Base-by-base conservation (phyloP, 2,888 invertebrate genomes). In the Eulithis testata region DNA sequence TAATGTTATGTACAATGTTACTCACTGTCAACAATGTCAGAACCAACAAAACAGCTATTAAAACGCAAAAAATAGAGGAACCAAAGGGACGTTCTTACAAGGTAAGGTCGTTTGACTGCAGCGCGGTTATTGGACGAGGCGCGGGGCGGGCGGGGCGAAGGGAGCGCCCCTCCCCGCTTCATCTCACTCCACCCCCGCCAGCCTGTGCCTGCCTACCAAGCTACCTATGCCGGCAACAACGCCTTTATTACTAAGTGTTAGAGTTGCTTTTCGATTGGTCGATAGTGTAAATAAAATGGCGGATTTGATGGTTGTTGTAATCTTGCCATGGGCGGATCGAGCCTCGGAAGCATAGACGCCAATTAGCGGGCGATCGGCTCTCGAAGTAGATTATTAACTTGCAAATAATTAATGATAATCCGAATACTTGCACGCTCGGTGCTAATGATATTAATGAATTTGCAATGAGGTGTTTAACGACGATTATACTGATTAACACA, bases 281-380 rank as follows among this genome's bases (percentile, higher is more conserved):
- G 64, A 73, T 60, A 65, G 77, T 80, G 79, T 11, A 71, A 69
- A 68, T 75, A 79, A 75, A 69, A 76, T 90, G 84, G 89, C 73
- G 76, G 76, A 71, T 76, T 79, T 81, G 85, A 89, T 89, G 89
- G 89, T 86, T 83, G 89, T 86, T 83, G 83, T 89, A 89, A 90
- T 89, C 86, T 85, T 82, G 87, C 89, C 91, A 92, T 92, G 91
- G 92, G 92, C 92, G 92, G 90, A 91, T 85, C 91, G 85, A 81
- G 83, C 76, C 82, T 86, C 81, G 79, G 82, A 84, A 83, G 83
- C 83, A 85, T 80, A 85, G 89, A 90, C 87, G 87, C 89, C 92
- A 92, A 92, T 92, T 92, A 92, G 86, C 83, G 65, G 81, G 74
- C 78, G 85, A 89, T 88, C 85, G 84, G 82, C 84, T 82, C 82